Conservation (phyloP, 1,140 invertebrate species). For the Mercenaria mercenaria region DNA sequence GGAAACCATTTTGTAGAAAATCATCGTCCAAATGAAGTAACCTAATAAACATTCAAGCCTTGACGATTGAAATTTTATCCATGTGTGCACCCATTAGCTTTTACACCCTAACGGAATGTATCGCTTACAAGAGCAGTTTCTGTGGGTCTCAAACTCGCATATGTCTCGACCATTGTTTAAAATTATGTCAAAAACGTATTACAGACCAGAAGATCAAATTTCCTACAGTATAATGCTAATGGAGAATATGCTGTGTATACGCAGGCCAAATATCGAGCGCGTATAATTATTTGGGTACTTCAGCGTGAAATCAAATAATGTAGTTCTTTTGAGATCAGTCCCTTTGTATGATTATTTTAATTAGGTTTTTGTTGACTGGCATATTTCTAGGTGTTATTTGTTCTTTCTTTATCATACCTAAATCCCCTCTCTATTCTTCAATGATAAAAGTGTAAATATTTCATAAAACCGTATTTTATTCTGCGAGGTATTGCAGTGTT, state of each 20-base stretch:
- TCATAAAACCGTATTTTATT: constrained; percentile 37
- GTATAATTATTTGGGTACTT: background rate
- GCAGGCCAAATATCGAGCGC: background rate
- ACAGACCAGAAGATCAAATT: background rate
- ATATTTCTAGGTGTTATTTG: constrained; percentile 37
- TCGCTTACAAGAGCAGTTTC: background rate
- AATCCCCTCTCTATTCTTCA: constrained; percentile 21
- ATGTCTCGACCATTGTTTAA: background rate
- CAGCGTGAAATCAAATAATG: constrained; percentile 2
- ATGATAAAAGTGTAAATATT: constrained; percentile 38
- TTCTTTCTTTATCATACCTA: constrained; percentile 35
- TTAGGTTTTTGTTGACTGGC: constrained; percentile 32
- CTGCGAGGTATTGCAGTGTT: background rate
- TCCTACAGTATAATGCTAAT: background rate
- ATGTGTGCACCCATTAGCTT: background rate
- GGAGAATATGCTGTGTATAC: background rate
- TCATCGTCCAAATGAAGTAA: background rate
- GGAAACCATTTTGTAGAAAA: constrained; percentile 1
- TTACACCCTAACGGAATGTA: constrained; percentile 17
- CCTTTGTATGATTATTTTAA: constrained; percentile 43
- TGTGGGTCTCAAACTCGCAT: background rate
- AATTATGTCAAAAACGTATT: constrained; percentile 16
- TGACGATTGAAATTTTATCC: background rate
- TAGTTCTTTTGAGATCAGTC: constrained; percentile 10
- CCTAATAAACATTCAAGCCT: background rate